Conservation (phyloP, 2,888 invertebrate species). For the Thalpophila matura region DNA sequence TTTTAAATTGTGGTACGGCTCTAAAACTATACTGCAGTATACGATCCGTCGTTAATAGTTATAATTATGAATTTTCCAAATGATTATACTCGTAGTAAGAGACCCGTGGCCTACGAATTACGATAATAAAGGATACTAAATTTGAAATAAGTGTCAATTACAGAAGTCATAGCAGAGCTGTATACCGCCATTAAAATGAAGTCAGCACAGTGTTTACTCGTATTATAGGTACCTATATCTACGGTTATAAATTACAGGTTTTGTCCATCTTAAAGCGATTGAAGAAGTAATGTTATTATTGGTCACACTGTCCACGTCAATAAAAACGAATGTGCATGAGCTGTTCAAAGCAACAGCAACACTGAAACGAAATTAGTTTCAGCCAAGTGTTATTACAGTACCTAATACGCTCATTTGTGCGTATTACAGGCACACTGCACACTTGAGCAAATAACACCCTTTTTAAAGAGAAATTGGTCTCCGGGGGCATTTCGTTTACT, state of each 20-base stretch:
- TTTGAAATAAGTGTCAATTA: conserved; percentile 49
- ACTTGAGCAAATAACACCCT: conserved; percentile 74
- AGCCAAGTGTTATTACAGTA: conserved; percentile 64
- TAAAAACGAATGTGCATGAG: conserved; percentile 36
- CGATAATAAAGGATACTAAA: conserved; percentile 34
- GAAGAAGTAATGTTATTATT: conserved; percentile 17
- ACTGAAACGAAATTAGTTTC: conserved; percentile 62
- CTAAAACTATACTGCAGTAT: conserved; percentile 10
- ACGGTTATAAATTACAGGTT: conserved; percentile 34
- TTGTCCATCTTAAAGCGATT: neutral
- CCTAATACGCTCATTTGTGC: conserved; percentile 65
- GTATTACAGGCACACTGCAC: conserved; percentile 57
- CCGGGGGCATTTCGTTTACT: conserved; percentile 66
- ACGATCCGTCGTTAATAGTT: conserved; percentile 20
- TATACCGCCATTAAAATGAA: conserved; percentile 22
- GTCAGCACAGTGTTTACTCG: conserved; percentile 10
- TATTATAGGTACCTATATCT: conserved; percentile 1
- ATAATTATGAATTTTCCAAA: conserved; percentile 30
- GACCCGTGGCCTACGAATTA: conserved; percentile 14
- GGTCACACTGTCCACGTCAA: conserved; percentile 24
- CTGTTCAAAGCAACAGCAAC: conserved; percentile 28
- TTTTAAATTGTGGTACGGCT: conserved; percentile 30
- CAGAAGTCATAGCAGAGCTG: conserved; percentile 28
- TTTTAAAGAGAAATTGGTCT: conserved; percentile 72
- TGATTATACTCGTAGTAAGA: conserved; percentile 10